Percentiles rank a stretch among this genome's conserved stretches.
Conservation (phyloP, 1,140 invertebrate species). For the Brachionus sp. region DNA sequence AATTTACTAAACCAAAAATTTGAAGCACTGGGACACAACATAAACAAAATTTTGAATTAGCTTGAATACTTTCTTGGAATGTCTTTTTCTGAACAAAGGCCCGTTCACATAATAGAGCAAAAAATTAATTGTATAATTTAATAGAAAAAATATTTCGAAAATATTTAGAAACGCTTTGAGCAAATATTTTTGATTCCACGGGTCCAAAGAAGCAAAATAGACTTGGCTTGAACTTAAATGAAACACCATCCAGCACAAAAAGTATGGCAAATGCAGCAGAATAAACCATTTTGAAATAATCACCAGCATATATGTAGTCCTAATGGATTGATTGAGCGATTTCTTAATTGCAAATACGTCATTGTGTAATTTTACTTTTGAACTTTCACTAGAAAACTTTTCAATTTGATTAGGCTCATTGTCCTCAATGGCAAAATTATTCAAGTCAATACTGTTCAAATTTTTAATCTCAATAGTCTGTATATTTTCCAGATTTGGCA, state of each 20-base stretch:
- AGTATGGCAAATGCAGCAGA: constrained; percentile 26
- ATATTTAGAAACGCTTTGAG: background rate
- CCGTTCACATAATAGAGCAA: constrained; percentile 15
- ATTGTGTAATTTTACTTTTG: background rate
- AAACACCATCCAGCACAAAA: constrained; percentile 3
- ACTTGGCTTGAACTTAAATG: background rate
- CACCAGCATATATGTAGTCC: constrained; percentile 15
- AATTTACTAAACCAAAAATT: background rate
- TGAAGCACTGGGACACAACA: constrained; percentile 19
- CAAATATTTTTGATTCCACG: background rate
- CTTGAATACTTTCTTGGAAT: constrained; percentile 28
- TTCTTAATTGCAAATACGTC: background rate
- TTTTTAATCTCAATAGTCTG: constrained; percentile 13
- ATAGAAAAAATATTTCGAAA: constrained; percentile 23
- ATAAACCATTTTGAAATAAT: constrained; percentile 33
- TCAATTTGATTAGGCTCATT: background rate
- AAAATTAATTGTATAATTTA: constrained; percentile 41
- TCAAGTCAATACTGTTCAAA: background rate
- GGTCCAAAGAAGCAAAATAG: background rate
- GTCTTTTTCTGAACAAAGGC: constrained; percentile 6
- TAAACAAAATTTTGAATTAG: constrained; percentile 31
- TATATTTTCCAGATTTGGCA: constrained; percentile 33
- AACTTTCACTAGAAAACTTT: background rate
- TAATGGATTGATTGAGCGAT: background rate
- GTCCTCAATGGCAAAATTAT: background rate